phyloP scores from a whole-genome alignment of 1,140 invertebrate species.

The Danaus plexippus region DNA sequence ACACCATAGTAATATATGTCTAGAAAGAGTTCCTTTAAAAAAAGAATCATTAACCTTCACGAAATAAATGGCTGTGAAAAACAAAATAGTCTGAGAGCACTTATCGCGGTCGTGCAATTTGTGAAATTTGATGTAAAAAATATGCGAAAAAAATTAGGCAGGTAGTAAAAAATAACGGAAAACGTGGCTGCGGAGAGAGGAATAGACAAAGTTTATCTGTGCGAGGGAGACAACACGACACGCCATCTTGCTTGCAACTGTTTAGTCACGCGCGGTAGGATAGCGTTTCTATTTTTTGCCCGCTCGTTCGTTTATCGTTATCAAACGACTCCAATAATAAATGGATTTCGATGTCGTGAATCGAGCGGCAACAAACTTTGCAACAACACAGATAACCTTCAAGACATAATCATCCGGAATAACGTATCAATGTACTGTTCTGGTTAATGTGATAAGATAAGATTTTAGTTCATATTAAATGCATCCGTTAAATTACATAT shows the following conservation, averaged over 20 bases:
- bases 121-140: constrained; percentile 56
- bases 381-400: constrained; percentile 62
- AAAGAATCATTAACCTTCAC: no score
- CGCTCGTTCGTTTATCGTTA: constrained; percentile 69
- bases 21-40: no score
- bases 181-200: constrained; percentile 42
- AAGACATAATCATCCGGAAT: constrained; percentile 25
- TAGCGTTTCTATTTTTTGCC: constrained; percentile 68
- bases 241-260: constrained; percentile 61
- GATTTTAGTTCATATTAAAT: no score
- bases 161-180: constrained; percentile 58
- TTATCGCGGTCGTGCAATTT: constrained; percentile 50
- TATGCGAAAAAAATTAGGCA: constrained; percentile 42
- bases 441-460: no score
- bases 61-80: constrained; percentile 5
- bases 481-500: no score
- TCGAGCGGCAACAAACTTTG: constrained; percentile 38
- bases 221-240: constrained; percentile 38
- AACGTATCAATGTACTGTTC: no score
- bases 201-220: constrained; percentile 22
- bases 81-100: constrained; percentile 15
- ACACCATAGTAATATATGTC: no score
- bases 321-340: constrained; percentile 65
- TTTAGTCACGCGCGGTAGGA: constrained; percentile 65
- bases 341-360: constrained; percentile 55